phyloP scores from a whole-genome alignment of 2,888 invertebrate species.

The Sabellastarte sp. region DNA sequence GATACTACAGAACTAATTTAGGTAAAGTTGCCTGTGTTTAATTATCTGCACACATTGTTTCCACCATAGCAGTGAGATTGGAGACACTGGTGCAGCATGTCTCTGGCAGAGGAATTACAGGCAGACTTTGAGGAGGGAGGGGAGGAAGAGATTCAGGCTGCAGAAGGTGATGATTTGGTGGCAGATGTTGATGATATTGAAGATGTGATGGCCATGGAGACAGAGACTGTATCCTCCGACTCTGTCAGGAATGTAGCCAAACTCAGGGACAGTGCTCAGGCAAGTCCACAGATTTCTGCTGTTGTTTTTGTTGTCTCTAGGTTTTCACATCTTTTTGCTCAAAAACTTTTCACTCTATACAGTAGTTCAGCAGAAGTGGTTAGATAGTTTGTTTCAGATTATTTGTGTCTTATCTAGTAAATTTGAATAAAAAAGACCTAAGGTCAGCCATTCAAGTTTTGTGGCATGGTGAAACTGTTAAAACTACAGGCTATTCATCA shows the following conservation, averaged over 20 bases:
- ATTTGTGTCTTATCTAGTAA: no score
- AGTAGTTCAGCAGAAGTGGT: neutral
- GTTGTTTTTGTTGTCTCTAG: neutral
- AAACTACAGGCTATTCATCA: no score
- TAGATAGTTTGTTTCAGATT: neutral
- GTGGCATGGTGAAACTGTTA: no score
- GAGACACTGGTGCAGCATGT: no score
- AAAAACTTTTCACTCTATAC: neutral
- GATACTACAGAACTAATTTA: no score
- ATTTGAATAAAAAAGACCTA: no score
- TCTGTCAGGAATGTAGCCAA: constrained; percentile 88
- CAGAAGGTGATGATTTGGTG: constrained; percentile 2
- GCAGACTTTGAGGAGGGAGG: constrained; percentile 82
- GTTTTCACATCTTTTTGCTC: constrained; percentile 1
- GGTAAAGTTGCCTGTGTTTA: no score
- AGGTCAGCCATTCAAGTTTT: no score
- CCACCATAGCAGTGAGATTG: no score
- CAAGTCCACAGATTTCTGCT: constrained; percentile 62
- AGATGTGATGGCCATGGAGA: constrained; percentile 18
- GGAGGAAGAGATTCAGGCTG: constrained; percentile 35
- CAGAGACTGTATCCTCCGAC: constrained; percentile 12
- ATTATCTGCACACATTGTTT: no score
- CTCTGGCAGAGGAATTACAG: constrained; percentile 92
- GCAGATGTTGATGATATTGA: constrained; percentile 1
- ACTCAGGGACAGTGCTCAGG: constrained; percentile 77